Base-by-base conservation (phyloP, 2,888 invertebrate genomes). In the Pollenia amentaria region DNA sequence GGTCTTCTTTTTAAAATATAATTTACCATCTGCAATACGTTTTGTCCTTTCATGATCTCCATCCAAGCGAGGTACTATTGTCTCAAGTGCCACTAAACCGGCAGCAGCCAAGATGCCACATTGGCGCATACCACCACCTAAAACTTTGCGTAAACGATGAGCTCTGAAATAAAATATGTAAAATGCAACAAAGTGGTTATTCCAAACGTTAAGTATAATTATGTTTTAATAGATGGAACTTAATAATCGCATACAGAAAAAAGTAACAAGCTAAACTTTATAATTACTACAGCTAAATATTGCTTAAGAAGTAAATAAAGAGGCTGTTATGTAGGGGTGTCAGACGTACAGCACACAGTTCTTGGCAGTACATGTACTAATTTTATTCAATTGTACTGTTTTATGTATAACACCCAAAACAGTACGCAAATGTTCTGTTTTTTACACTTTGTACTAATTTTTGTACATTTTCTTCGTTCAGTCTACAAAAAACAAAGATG, bases 121-220 rank as follows among this genome's bases (percentile, higher is more conserved):
- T 94, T 99, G 99, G 79, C 99, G 95, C 98, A 98, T 97, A 1
- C 97, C 98, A 44, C 99, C 99, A 29, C 99, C 99, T 60, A 99
- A 93, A 65, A 96, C 97, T 94, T 99, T 99, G 77, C 98, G 95
- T 55, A 96, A 90, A 76, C 97, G 95, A 11, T 96, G 95, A 0
- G 98, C 98, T 90, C 97, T 97, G 2, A 57, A 55, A 51, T 67
- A 57, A 16, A 82, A 29, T 29, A 29, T 29, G 29, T 29, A 72
- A 78, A 46, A 16, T 60, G n/a, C 62, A 16, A 84, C 0, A 75
- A 51, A 10, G 4, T 48, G 9, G 40, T 29, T 29, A 29, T 29
- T 29, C 29, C 3, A 73, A 46, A 46, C 2, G 2, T n/a, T 48
- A 40, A 64, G 29, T 57, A 14, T 38, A n/a, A n/a, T 40, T n/a